Evolutionary conservation across 2,888 invertebrate species (phyloP).

Genomic region (Spicauda simplicius): DNA sequence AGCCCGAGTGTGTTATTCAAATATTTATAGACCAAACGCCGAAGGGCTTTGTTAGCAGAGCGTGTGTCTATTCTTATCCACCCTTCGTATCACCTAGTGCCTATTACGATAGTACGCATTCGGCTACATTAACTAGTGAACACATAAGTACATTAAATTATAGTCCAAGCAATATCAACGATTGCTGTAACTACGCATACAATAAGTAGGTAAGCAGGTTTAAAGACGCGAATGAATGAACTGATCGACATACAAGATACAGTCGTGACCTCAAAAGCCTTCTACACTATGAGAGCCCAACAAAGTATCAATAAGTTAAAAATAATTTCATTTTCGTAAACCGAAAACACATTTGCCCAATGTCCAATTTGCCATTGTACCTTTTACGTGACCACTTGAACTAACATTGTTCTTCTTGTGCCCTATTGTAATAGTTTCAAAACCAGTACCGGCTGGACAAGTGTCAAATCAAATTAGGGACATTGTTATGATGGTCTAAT

Average conservation of each 20-base stretch:
- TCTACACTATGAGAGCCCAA: background rate
- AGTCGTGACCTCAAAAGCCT: background rate
- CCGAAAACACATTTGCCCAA: slow-evolving; percentile 4
- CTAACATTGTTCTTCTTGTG: slow-evolving; percentile 55
- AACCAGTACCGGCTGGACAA: slow-evolving; percentile 45
- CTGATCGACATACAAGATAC: background rate
- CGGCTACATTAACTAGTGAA: slow-evolving; percentile 29
- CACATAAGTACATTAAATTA: background rate
- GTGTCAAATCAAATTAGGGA: slow-evolving; percentile 42
- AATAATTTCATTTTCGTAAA: slow-evolving; percentile 3
- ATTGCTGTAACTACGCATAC: background rate
- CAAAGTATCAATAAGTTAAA: background rate
- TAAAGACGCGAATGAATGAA: background rate
- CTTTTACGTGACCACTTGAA: slow-evolving; percentile 52
- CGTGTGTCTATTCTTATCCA: slow-evolving; percentile 43
- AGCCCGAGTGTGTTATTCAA: slow-evolving; percentile 52
- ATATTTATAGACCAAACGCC: slow-evolving; percentile 55
- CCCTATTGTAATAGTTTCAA: slow-evolving; percentile 49
- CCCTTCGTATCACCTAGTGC: slow-evolving; percentile 40
- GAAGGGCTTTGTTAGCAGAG: slow-evolving; percentile 52
- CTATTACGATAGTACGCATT: slow-evolving; percentile 33
- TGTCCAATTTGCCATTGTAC: slow-evolving; percentile 11
- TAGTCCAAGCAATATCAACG: background rate
- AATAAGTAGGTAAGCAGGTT: background rate
- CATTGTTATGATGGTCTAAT: slow-evolving; percentile 3